Percentiles rank a stretch among this genome's conserved stretches.
Evolutionary conservation across 2,797 vertebrate species (phyloP).

Genomic region (Coregonus ussuriensis): DNA sequence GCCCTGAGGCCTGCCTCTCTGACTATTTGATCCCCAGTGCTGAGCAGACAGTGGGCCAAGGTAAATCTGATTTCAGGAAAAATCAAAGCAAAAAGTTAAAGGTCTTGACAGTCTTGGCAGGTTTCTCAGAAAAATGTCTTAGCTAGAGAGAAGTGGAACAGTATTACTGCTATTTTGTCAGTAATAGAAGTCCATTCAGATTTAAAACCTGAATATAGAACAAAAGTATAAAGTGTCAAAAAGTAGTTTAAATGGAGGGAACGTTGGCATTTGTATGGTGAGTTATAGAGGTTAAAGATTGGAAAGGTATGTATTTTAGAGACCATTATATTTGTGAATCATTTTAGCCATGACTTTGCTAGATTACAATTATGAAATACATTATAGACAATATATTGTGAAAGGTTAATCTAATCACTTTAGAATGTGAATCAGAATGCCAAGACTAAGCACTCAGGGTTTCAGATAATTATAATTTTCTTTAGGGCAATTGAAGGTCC

Average conservation of each 20-base stretch:
- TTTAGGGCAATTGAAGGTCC: neutral
- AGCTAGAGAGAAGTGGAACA: neutral
- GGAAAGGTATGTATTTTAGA: neutral
- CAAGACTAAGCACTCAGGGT: neutral
- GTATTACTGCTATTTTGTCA: neutral
- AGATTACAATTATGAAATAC: neutral
- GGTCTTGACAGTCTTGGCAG: neutral
- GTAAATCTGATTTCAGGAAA: neutral
- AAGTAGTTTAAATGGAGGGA: neutral
- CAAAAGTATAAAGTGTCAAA: neutral
- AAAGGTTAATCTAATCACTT: neutral
- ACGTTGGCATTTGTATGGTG: neutral
- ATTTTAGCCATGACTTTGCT: neutral
- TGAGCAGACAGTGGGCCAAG: slow-evolving; percentile 2
- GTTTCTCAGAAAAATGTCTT: neutral
- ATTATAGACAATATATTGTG: neutral
- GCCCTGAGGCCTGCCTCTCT: slow-evolving; percentile 8
- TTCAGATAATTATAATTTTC: neutral
- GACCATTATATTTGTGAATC: neutral
- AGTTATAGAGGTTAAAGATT: neutral
- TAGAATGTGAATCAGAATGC: neutral
- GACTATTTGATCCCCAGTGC: slow-evolving; percentile 15
- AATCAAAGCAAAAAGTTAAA: neutral
- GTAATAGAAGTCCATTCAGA: neutral
- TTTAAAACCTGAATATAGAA: neutral